phyloP scores from a whole-genome alignment of 1,140 invertebrate species.

The Hypothenemus hampei region DNA sequence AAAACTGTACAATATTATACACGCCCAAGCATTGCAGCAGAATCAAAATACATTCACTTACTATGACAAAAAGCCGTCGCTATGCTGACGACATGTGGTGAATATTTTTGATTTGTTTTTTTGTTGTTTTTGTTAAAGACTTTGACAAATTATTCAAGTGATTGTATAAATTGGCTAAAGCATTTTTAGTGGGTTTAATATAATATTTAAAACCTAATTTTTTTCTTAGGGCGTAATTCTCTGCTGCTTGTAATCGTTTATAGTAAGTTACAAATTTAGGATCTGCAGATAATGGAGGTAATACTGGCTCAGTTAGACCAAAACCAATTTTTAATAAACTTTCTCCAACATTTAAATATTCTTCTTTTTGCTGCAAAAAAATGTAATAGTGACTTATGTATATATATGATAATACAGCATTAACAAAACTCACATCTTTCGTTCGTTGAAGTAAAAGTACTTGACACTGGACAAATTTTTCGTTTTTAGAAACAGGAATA shows the following conservation, averaged over 20 bases:
- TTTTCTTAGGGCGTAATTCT: constrained; percentile 45
- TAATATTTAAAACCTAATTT: constrained; percentile 51
- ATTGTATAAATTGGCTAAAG: constrained; percentile 18
- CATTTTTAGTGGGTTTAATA: constrained; percentile 41
- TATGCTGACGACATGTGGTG: constrained; percentile 27
- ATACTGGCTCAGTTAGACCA: constrained; percentile 39
- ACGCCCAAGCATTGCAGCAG: constrained; percentile 29
- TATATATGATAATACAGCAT: background rate
- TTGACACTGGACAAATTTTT: constrained; percentile 47
- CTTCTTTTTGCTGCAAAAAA: constrained; percentile 27
- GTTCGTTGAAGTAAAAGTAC: constrained; percentile 43
- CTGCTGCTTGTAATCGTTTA: constrained; percentile 42
- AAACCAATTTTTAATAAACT: constrained; percentile 50
- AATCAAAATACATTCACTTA: constrained; percentile 29
- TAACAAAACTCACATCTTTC: constrained; percentile 32
- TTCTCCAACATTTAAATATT: constrained; percentile 42
- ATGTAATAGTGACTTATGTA: background rate
- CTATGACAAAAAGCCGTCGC: constrained; percentile 31
- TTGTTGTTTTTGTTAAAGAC: constrained; percentile 3
- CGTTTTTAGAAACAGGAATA: constrained; percentile 45
- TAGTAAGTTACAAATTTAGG: constrained; percentile 40
- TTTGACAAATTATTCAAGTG: constrained; percentile 7
- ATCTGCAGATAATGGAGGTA: constrained; percentile 32
- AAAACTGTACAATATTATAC: constrained; percentile 34
- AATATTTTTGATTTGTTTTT: constrained; percentile 19